A percentile compares a stretch with the other conserved stretches of the same genome.
Conservation (phyloP, 2,888 invertebrate species). For the Lacanobia oleracea region DNA sequence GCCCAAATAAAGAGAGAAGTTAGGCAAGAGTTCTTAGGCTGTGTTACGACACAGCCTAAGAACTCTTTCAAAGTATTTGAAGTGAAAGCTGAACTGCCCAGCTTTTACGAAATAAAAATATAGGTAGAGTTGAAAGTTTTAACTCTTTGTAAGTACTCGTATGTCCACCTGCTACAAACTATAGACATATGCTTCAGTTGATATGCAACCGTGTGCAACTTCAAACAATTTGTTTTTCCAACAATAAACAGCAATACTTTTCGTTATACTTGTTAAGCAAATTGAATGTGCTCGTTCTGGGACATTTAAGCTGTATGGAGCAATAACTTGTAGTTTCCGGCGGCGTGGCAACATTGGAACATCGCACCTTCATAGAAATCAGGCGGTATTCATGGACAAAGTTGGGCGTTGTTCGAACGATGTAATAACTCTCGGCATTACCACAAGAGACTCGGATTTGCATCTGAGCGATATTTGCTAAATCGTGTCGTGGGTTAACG, state of each 20-base stretch:
- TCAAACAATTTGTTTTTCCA: neutral
- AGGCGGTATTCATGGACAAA: conserved; percentile 62
- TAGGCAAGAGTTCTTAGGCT: too few species aligned
- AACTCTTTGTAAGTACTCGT: neutral
- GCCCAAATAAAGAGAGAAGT: too few species aligned
- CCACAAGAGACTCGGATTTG: conserved; percentile 73
- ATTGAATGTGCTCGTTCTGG: conserved; percentile 10
- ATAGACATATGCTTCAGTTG: neutral
- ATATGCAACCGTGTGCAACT: neutral
- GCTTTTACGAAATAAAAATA: neutral
- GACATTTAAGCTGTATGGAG: conserved; percentile 18
- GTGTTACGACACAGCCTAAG: conserved; percentile 25
- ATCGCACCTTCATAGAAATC: conserved; percentile 45
- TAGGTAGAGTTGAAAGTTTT: neutral
- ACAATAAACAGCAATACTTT: conserved; percentile 1
- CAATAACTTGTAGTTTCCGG: conserved; percentile 38
- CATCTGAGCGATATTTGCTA: conserved; percentile 74
- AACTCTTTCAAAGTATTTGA: conserved; percentile 26
- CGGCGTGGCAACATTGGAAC: conserved; percentile 29
- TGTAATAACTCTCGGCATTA: conserved; percentile 68
- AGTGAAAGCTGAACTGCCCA: neutral
- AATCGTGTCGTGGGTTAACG: conserved; percentile 72
- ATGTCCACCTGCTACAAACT: too few species aligned
- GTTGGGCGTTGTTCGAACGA: conserved; percentile 64
- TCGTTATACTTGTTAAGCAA: neutral